Evolutionary conservation across 2,888 invertebrate genomes (phyloP).

Genomic region (Hesperia comma): DNA sequence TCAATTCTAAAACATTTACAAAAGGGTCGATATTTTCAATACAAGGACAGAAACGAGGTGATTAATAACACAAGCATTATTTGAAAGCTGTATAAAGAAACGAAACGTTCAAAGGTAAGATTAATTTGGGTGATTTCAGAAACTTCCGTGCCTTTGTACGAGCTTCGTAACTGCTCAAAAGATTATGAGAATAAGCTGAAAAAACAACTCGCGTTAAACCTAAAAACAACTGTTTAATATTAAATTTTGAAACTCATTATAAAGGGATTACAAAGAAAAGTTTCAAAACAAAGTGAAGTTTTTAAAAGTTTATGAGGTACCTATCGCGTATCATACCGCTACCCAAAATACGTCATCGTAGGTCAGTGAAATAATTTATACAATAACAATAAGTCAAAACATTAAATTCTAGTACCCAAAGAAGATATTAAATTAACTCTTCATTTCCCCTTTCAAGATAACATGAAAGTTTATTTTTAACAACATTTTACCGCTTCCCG

Average conservation of each 20-base stretch:
- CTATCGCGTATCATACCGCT: not conserved
- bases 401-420: not conserved
- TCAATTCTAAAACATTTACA: no score
- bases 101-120: slow-evolving; percentile 5
- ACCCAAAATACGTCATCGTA: not conserved
- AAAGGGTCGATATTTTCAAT: no score
- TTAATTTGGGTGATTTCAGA: not conserved
- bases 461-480: not conserved
- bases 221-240: slow-evolving; percentile 7
- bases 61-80: no score
- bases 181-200: not conserved
- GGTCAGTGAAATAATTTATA: not conserved
- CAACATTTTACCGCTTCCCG: not conserved
- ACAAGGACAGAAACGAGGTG: no score
- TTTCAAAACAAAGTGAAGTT: not conserved
- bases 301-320: not conserved
- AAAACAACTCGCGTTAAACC: not conserved
- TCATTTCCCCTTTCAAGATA: not conserved
- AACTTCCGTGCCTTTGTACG: not conserved
- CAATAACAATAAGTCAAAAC: not conserved
- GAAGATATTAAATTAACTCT: not conserved
- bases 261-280: not conserved
- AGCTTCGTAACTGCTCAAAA: not conserved
- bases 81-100: not conserved
- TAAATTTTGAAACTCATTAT: slow-evolving; percentile 1